Conservation (phyloP, 2,797 vertebrate genomes). For the Choloepus didactylus region DNA sequence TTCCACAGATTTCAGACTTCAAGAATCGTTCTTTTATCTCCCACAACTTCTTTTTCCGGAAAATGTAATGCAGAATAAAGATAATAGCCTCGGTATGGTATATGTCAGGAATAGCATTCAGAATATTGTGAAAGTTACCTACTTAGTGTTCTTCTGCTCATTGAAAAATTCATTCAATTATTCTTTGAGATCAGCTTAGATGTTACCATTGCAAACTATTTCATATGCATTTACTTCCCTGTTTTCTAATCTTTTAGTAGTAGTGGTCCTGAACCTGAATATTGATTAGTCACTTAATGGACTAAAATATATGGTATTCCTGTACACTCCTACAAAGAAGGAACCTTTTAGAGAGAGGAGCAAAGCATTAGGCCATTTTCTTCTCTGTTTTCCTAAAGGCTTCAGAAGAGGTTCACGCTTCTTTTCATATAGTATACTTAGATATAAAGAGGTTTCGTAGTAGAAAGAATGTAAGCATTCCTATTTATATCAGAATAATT, state of each 20-base stretch:
- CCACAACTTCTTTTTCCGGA: slow-evolving; percentile 84
- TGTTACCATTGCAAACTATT: slow-evolving; percentile 46
- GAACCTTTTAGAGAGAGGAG: background rate
- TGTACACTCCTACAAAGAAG: background rate
- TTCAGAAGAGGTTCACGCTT: background rate
- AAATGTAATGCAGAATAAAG: slow-evolving; percentile 85
- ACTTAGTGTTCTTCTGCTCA: slow-evolving; percentile 46
- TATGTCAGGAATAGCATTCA: slow-evolving; percentile 79
- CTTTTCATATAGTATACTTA: slow-evolving; percentile 49
- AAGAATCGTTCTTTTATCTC: slow-evolving; percentile 85
- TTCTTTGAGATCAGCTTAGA: slow-evolving; percentile 45
- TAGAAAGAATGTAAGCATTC: background rate
- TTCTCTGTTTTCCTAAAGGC: slow-evolving; percentile 3
- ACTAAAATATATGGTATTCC: slow-evolving; percentile 33
- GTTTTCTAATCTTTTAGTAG: slow-evolving; percentile 65
- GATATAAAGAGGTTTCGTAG: background rate
- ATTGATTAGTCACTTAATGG: slow-evolving; percentile 8
- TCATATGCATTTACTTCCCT: slow-evolving; percentile 43
- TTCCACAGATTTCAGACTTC: slow-evolving; percentile 84
- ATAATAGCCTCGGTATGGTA: slow-evolving; percentile 83
- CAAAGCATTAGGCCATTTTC: slow-evolving; percentile 33
- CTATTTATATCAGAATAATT: slow-evolving; percentile 18
- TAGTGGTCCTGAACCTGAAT: background rate
- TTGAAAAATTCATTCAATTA: slow-evolving; percentile 28
- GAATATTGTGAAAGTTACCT: slow-evolving; percentile 59